Conservation (phyloP, 2,888 invertebrate genomes). For the Pristionchus exspectatus region DNA sequence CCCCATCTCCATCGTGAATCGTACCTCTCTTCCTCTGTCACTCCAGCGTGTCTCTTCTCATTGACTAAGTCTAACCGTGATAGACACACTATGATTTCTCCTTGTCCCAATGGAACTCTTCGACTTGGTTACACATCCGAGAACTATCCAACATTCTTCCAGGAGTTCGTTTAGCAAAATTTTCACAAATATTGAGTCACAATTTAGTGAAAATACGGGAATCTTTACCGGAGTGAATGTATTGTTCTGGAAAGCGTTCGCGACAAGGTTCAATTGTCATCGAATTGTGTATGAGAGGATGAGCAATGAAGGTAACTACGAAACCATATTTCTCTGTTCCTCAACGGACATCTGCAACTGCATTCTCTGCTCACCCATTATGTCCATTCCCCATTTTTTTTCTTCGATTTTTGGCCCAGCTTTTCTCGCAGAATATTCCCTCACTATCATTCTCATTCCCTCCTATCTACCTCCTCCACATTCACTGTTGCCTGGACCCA, state of each 20-base stretch:
- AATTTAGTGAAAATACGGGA: slow-evolving; percentile 6
- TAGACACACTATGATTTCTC: background rate
- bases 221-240: background rate
- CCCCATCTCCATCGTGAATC: background rate
- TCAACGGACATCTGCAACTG: no score
- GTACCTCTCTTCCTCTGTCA: no score
- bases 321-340: no score
- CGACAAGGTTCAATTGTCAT: background rate
- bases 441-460: no score
- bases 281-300: background rate
- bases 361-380: no score
- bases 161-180: background rate
- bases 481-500: no score
- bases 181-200: background rate
- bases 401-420: background rate
- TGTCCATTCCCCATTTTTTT: background rate
- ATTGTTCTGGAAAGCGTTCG: slow-evolving; percentile 7
- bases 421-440: no score
- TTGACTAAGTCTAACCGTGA: no score
- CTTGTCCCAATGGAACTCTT: background rate
- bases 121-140: slow-evolving; percentile 2
- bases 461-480: no score
- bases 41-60: no score
- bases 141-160: slow-evolving; percentile 25
- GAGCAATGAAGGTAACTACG: slow-evolving; percentile 25